Evolutionary conservation across 2,797 vertebrate species (phyloP), one percentile per base, ranked within the genome.

Genomic region (Lepus townsendii): DNA sequence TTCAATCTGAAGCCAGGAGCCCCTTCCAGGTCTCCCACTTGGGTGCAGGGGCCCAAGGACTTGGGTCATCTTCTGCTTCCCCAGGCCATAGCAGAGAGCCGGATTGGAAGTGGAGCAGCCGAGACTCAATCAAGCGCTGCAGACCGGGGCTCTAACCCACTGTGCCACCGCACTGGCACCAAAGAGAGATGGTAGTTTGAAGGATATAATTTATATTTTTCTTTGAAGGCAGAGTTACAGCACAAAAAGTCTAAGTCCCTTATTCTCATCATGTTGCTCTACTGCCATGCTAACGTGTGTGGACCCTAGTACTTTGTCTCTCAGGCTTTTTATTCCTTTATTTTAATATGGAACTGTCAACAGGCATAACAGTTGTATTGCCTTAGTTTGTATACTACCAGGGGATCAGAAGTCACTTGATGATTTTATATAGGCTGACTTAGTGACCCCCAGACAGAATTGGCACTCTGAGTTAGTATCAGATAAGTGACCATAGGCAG

Each of bases 401-500:
- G 85, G 63, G 13, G 54, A 71, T 75, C 27, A 83, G 52, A 72
- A 92, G 26, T 93, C 57, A 78, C 47, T 82, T 77, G 22, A 71
- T 95, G 60, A 63, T 96, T 94, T 84, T 90, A 57, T 94, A n/a
- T 86, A 83, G 72, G 12, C 38, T 87, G 85, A 12, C 38, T 79
- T 17, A 86, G 16, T 94, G 90, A 20, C 76, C 75, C 60, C 76
- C 2, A 50, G 60, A 54, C 66, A 95, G 24, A 87, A 19, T 27
- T 95, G 69, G 27, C 72, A 76, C 57, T 94, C 66, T 90, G 24
- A 52, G 22, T 94, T 94, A 30, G 1, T 90, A 68, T 86, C 82
- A 93, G 62, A 88, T 24, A 38, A 73, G 14, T 79, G 73, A 86
- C 76, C 35, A 30, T 82, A 90, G 50, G 26, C 69, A 52, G 62